Conservation (phyloP, 2,888 invertebrate species). For the Drosophila lutescens region DNA sequence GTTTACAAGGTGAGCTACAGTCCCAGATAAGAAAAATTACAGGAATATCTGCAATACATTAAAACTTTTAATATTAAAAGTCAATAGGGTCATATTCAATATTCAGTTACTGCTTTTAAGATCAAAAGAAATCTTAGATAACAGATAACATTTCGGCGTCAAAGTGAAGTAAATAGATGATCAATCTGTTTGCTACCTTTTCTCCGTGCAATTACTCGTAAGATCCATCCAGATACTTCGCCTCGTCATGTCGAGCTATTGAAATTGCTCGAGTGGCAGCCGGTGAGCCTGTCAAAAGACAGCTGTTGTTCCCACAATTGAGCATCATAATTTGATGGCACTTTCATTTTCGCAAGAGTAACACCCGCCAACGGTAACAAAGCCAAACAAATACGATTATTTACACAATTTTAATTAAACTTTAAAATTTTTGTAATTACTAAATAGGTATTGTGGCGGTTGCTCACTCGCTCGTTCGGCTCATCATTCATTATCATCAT, state of each 20-base stretch:
- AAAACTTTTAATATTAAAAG: no score
- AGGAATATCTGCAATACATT: no score
- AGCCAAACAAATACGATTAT: conserved; percentile 49
- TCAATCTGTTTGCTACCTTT: not conserved
- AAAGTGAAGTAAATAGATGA: not conserved
- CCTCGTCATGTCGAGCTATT: conserved; percentile 18
- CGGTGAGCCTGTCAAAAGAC: conserved; percentile 8
- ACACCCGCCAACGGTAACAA: conserved; percentile 36
- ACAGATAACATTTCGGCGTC: not conserved
- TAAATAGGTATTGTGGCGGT: conserved; percentile 39
- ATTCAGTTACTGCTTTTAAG: no score
- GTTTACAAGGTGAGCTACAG: conserved; percentile 93
- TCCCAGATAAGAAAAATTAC: no score
- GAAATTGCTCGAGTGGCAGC: conserved; percentile 21
- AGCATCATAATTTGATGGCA: conserved; percentile 41
- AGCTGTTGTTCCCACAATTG: conserved; percentile 44
- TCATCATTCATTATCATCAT: conserved; percentile 35
- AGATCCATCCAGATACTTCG: not conserved
- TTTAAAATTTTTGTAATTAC: conserved; percentile 50
- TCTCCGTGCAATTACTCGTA: not conserved
- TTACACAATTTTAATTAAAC: conserved; percentile 55
- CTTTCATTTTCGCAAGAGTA: conserved; percentile 48
- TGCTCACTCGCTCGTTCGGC: conserved; percentile 1
- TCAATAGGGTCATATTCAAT: no score
- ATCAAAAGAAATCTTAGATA: no score